phyloP scores from a whole-genome alignment of 2,888 invertebrate genomes.

The Cryptocephalus moraei region DNA sequence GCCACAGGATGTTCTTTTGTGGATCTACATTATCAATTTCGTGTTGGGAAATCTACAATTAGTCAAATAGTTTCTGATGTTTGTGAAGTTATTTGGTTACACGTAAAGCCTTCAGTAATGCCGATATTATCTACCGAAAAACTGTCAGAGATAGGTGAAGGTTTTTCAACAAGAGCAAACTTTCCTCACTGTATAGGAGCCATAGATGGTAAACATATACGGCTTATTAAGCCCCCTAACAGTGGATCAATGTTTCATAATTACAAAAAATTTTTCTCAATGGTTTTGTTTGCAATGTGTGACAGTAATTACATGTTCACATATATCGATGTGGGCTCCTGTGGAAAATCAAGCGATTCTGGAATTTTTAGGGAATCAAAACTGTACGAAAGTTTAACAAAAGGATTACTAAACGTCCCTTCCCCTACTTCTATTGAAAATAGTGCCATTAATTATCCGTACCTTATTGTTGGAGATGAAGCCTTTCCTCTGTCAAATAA shows the following conservation, averaged over 20 bases:
- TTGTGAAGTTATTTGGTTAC: slow-evolving; percentile 2
- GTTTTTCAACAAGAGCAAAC: slow-evolving; percentile 1
- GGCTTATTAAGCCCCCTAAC: neutral
- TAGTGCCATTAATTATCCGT: slow-evolving; percentile 1
- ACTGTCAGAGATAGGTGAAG: slow-evolving; percentile 1
- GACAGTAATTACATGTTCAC: slow-evolving; percentile 2
- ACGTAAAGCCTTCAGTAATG: neutral
- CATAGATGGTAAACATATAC: slow-evolving; percentile 4
- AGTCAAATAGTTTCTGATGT: slow-evolving; percentile 1
- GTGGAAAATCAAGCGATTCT: slow-evolving; percentile 3
- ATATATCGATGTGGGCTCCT: slow-evolving; percentile 2
- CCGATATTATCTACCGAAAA: neutral
- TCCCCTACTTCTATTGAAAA: neutral
- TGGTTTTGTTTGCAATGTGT: slow-evolving; percentile 2
- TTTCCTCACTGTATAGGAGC: slow-evolving; percentile 3
- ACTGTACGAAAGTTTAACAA: neutral
- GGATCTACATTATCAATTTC: slow-evolving; percentile 1
- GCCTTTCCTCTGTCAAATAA: slow-evolving; percentile 2
- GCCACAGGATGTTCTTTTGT: no score
- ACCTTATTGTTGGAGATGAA: slow-evolving; percentile 5
- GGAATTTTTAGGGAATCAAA: slow-evolving; percentile 1
- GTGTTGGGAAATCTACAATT: slow-evolving; percentile 2
- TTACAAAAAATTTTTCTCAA: slow-evolving; percentile 3
- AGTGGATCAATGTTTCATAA: slow-evolving; percentile 2
- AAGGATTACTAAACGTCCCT: slow-evolving; percentile 1